Conservation (phyloP, 2,888 invertebrate species). For the Hemithea aestivaria region DNA sequence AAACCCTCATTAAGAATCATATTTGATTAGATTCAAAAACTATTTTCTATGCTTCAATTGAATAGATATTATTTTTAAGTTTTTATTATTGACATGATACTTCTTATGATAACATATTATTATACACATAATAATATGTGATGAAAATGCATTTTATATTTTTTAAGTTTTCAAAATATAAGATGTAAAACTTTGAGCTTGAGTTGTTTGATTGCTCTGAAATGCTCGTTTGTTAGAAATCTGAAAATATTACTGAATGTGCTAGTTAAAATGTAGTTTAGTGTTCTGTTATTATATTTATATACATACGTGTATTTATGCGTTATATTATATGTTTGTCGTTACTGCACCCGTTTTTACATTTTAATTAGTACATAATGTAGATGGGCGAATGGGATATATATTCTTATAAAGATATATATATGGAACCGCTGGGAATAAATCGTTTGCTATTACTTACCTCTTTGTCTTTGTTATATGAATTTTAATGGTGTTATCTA, state of each 20-base stretch:
- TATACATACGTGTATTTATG: conserved; percentile 40
- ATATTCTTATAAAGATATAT: conserved; percentile 25
- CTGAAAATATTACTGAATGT: conserved; percentile 72
- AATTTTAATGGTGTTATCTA: too few relatives aligned
- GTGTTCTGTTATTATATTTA: conserved; percentile 32
- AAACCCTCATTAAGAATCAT: too few relatives aligned
- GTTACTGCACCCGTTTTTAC: conserved; percentile 46
- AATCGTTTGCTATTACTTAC: conserved; percentile 41
- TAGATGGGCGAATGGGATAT: conserved; percentile 41
- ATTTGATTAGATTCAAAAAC: too few relatives aligned
- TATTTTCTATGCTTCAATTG: too few relatives aligned
- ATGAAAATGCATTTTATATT: too few relatives aligned
- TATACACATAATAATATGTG: too few relatives aligned
- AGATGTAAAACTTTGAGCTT: too few relatives aligned
- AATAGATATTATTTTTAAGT: too few relatives aligned
- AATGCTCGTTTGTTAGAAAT: conserved; percentile 33
- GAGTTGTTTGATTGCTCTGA: not conserved
- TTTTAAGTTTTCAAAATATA: too few relatives aligned
- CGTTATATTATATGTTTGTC: conserved; percentile 36
- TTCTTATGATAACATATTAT: too few relatives aligned
- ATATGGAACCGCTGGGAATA: conserved; percentile 33
- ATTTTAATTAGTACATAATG: conserved; percentile 67
- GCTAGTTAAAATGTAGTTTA: conserved; percentile 70
- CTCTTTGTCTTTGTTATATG: too few relatives aligned
- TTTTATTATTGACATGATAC: too few relatives aligned